Evolutionary conservation across 2,888 invertebrate genomes (phyloP).

Genomic region (Leuctra nigra): DNA sequence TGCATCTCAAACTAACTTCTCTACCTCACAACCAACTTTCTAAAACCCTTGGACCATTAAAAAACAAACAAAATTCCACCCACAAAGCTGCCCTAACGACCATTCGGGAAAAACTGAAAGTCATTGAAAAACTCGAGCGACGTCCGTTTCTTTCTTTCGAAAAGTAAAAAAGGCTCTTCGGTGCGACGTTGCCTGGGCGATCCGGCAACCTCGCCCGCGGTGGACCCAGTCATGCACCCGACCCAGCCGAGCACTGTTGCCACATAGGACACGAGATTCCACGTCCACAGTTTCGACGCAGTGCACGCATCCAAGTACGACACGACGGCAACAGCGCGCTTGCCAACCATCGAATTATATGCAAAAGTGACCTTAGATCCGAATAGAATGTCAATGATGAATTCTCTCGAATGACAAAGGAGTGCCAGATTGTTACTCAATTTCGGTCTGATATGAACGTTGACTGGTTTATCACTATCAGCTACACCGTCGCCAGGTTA

Average conservation of each 20-base stretch:
- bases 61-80: neutral
- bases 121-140: slow-evolving; percentile 1
- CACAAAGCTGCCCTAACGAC: neutral
- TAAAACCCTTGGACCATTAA: neutral
- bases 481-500: too few relatives aligned
- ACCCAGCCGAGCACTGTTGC: neutral
- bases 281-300: slow-evolving; percentile 19
- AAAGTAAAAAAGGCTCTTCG: neutral
- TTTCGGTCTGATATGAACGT: too few relatives aligned
- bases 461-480: too few relatives aligned
- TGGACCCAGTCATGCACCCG: neutral
- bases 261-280: slow-evolving; percentile 19
- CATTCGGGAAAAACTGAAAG: slow-evolving; percentile 1
- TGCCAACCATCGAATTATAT: slow-evolving; percentile 1
- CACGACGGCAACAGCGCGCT: slow-evolving; percentile 5
- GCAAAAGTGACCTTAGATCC: slow-evolving; percentile 7
- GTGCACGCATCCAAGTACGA: neutral
- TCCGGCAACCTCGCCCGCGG: neutral
- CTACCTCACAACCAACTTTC: neutral
- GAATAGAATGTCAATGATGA: neutral
- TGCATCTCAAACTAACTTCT: too few relatives aligned
- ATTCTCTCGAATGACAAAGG: too few relatives aligned
- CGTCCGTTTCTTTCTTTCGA: neutral
- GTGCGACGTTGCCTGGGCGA: neutral
- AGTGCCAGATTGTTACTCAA: too few relatives aligned